Evolutionary conservation across 2,113 vertebrate genomes (phyloP).

Genomic region (Grammomys surdaster): DNA sequence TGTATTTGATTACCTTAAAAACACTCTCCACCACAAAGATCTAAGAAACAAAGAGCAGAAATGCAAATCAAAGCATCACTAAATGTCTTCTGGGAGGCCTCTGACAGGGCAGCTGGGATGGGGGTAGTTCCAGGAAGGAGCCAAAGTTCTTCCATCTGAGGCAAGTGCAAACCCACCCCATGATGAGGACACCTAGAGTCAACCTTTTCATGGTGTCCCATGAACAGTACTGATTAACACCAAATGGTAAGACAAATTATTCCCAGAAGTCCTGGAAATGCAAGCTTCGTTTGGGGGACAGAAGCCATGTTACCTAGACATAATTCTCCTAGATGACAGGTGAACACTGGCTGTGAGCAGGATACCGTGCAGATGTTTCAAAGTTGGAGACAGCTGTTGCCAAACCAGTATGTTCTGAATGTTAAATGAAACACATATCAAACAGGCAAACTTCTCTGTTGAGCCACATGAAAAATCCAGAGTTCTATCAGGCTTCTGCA

Average conservation of each 20-base stretch:
- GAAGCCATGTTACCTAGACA: background rate
- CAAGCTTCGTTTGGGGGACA: background rate
- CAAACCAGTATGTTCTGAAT: background rate
- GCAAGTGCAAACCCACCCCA: background rate
- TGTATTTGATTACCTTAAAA: slow-evolving; percentile 32
- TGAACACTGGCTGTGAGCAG: background rate
- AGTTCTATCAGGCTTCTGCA: background rate
- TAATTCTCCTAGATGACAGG: slow-evolving; percentile 36
- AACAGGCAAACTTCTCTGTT: background rate
- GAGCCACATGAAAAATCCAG: background rate
- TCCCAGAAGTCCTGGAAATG: background rate
- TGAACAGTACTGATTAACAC: background rate
- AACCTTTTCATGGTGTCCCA: background rate
- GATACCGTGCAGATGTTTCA: background rate
- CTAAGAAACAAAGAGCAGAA: slow-evolving; percentile 49
- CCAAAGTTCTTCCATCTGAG: background rate
- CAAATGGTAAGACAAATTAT: slow-evolving; percentile 31
- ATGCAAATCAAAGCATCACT: slow-evolving; percentile 21
- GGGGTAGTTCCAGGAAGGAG: background rate
- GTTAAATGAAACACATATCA: slow-evolving; percentile 20
- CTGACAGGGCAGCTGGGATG: background rate
- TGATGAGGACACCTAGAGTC: background rate
- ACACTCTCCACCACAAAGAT: background rate
- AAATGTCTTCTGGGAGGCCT: background rate
- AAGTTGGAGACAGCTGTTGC: background rate